phyloP scores from a whole-genome alignment of 1,140 invertebrate genomes.

The Drosophila navojoa region DNA sequence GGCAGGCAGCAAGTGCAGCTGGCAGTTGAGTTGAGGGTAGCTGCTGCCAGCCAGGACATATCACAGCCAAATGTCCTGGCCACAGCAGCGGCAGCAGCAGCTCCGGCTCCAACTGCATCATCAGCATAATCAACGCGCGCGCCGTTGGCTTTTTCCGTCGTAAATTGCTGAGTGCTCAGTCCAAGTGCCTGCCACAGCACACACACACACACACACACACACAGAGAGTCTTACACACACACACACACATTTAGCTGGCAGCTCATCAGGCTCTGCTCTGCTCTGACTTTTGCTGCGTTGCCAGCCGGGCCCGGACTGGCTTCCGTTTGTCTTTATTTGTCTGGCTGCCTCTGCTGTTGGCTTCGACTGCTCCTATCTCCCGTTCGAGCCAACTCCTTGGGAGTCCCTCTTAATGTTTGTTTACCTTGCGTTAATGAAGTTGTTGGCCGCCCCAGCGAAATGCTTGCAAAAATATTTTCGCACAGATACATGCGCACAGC shows the following conservation, averaged over 20 bases:
- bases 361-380: slow-evolving; percentile 26
- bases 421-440: slow-evolving; percentile 83
- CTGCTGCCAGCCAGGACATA: background rate
- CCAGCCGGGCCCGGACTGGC: slow-evolving; percentile 33
- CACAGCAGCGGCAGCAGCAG: slow-evolving; percentile 4
- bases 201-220: background rate
- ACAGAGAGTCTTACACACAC: background rate
- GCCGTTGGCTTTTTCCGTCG: slow-evolving; percentile 78
- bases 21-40: background rate
- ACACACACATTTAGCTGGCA: slow-evolving; percentile 22
- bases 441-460: slow-evolving; percentile 62
- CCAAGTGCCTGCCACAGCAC: slow-evolving; percentile 35
- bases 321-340: slow-evolving; percentile 82
- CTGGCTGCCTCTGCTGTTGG: slow-evolving; percentile 50
- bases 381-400: slow-evolving; percentile 6
- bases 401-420: slow-evolving; percentile 73
- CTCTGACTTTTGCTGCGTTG: slow-evolving; percentile 63
- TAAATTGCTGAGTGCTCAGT: slow-evolving; percentile 77
- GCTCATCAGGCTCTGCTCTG: slow-evolving; percentile 55
- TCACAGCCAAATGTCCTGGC: slow-evolving; percentile 24
- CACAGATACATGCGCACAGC: background rate
- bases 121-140: slow-evolving; percentile 81
- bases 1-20: slow-evolving; percentile 46
- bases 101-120: slow-evolving; percentile 66
- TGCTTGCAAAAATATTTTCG: slow-evolving; percentile 73